These are phyloP conservation scores for Baccha elongata DNA, from an alignment of 2,888 invertebrate species.

Conservation along the genomic window DNA sequence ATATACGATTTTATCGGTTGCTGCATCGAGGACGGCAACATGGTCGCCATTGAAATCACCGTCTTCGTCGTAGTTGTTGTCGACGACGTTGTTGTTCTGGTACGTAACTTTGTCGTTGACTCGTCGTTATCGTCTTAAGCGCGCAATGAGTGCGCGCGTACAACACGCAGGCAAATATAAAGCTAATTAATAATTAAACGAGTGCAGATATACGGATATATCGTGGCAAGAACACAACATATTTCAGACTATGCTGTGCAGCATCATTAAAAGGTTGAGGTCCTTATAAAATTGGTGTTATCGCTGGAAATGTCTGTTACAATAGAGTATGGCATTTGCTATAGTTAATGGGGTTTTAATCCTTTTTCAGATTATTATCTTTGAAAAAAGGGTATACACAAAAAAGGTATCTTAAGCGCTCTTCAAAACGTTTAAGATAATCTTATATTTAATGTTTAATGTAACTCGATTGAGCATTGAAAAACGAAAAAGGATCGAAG, in stretches of 20 bases:
- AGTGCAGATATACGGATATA: slow-evolving; percentile 47
- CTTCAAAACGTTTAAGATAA: slow-evolving; percentile 30
- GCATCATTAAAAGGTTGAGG: slow-evolving; percentile 55
- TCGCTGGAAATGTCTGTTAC: slow-evolving; percentile 56
- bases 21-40: slow-evolving; percentile 59
- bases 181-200: slow-evolving; percentile 72
- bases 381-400: not conserved
- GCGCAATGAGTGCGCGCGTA: slow-evolving; percentile 49
- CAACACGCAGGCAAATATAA: slow-evolving; percentile 62
- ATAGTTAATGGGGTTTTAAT: slow-evolving; percentile 58
- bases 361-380: slow-evolving; percentile 51
- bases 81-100: slow-evolving; percentile 28
- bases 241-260: not conserved
- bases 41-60: slow-evolving; percentile 61
- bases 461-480: too few species aligned
- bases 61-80: not conserved
- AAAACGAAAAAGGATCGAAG: too few species aligned
- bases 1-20: slow-evolving; percentile 64
- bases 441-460: slow-evolving; percentile 5
- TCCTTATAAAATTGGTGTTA: slow-evolving; percentile 67
- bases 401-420: slow-evolving; percentile 5
- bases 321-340: slow-evolving; percentile 53
- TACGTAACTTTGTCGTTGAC: slow-evolving; percentile 36
- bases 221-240: slow-evolving; percentile 16
- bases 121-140: slow-evolving; percentile 50